A percentile compares a stretch with the other conserved stretches of the same genome.
These are phyloP conservation scores for Trigoniulus corallinus DNA, from an alignment of 1,140 invertebrate genomes.

Conservation along the genomic window DNA sequence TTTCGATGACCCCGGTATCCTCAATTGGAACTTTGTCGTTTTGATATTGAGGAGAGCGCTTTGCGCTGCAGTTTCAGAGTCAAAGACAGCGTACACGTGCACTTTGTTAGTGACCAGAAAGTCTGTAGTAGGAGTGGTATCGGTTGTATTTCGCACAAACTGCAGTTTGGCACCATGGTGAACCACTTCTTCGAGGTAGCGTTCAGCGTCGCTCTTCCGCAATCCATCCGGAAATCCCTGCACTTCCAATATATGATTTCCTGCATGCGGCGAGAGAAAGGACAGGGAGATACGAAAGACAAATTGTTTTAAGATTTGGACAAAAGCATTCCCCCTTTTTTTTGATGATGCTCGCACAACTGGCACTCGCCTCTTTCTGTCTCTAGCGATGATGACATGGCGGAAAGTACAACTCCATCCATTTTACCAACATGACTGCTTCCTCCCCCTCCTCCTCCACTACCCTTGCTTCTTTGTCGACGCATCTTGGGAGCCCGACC, in stretches of 20 bases:
- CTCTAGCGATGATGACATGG: background rate
- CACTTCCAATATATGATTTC: slow-evolving; percentile 12
- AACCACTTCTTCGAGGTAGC: slow-evolving; percentile 13
- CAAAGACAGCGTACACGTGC: slow-evolving; percentile 13
- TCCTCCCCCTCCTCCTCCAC: background rate
- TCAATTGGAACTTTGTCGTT: slow-evolving; percentile 14
- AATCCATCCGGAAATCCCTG: slow-evolving; percentile 13
- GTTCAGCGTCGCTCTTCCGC: slow-evolving; percentile 11
- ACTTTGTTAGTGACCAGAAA: slow-evolving; percentile 9
- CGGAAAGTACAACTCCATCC: background rate
- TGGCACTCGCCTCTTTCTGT: too few species aligned
- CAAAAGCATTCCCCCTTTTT: background rate
- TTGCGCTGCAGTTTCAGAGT: slow-evolving; percentile 14
- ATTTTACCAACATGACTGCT: background rate
- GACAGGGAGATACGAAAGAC: background rate
- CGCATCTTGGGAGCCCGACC: slow-evolving; percentile 9
- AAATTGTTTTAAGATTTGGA: background rate
- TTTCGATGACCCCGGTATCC: too few species aligned
- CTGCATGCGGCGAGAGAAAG: background rate
- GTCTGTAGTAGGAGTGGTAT: slow-evolving; percentile 2
- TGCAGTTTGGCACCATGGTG: slow-evolving; percentile 12
- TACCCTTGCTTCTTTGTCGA: slow-evolving; percentile 6
- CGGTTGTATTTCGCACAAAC: slow-evolving; percentile 7
- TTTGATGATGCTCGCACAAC: too few species aligned
- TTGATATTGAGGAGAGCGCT: slow-evolving; percentile 15